A percentile compares a stretch with the other conserved stretches of the same genome.
These are phyloP conservation scores for Spea bombifrons DNA, from an alignment of 2,113 vertebrate genomes.

Conservation along the genomic window DNA sequence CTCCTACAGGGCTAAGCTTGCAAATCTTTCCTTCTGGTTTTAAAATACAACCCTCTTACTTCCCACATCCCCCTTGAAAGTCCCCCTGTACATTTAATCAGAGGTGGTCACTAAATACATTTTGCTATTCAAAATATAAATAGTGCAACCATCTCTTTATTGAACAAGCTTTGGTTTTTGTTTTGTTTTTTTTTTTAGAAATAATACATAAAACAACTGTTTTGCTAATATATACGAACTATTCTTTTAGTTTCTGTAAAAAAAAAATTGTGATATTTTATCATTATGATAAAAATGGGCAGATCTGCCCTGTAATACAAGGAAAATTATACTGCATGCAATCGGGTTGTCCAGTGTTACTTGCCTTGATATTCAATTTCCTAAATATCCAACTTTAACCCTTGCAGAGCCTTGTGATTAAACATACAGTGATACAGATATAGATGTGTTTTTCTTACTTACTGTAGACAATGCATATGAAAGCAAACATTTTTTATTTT, in stretches of 20 bases:
- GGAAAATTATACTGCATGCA: no score
- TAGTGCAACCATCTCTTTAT: not conserved
- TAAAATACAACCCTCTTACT: slow-evolving; percentile 41
- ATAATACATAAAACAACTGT: not conserved
- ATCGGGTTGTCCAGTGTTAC: no score
- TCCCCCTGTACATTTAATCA: not conserved
- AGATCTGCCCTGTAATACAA: not conserved
- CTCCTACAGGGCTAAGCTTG: slow-evolving; percentile 65
- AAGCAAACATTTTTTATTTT: no score
- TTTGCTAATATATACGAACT: not conserved
- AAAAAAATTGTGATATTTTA: not conserved
- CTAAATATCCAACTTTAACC: no score
- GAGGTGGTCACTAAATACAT: slow-evolving; percentile 13
- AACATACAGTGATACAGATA: no score
- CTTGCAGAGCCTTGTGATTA: no score
- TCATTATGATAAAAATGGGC: not conserved
- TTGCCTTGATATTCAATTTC: no score
- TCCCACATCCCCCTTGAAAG: slow-evolving; percentile 9
- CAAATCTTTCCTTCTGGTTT: slow-evolving; percentile 62
- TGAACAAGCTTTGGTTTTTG: not conserved
- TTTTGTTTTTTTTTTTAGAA: not conserved
- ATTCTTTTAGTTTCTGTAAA: not conserved
- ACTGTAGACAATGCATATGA: no score
- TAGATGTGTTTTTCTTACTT: no score
- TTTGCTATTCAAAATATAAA: slow-evolving; percentile 17